phyloP scores from a whole-genome alignment of 2,888 invertebrate genomes.

The Papilio protenor region DNA sequence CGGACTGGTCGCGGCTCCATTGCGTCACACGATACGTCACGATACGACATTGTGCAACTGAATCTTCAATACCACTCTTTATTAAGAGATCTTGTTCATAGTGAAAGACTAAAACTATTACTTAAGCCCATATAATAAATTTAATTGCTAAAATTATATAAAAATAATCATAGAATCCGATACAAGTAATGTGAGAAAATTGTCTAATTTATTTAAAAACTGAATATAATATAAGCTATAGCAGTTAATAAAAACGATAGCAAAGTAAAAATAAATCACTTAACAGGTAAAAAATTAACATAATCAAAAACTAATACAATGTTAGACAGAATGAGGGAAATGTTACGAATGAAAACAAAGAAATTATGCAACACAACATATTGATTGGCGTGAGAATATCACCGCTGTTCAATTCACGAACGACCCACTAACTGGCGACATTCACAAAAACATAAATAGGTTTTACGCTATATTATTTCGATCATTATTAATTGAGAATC shows the following conservation, averaged over 20 bases:
- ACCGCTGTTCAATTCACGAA: neutral
- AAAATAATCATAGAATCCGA: no score
- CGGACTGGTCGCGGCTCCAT: conserved; percentile 4
- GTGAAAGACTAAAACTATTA: no score
- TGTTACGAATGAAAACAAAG: conserved; percentile 9
- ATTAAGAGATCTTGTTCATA: no score
- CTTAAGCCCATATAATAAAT: no score
- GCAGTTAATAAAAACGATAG: neutral
- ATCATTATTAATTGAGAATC: neutral
- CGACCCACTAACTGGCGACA: neutral
- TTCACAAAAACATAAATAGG: neutral
- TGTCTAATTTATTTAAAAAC: neutral
- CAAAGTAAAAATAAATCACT: neutral
- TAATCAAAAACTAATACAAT: neutral
- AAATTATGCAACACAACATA: conserved; percentile 1
- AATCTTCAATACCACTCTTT: no score
- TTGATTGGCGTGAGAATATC: conserved; percentile 12
- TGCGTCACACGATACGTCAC: conserved; percentile 13
- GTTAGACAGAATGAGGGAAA: neutral
- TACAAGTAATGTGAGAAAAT: neutral
- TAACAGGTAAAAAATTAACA: neutral
- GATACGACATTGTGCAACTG: conserved; percentile 13
- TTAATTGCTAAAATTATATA: no score
- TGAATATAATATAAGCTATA: neutral
- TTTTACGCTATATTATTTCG: neutral